Base-by-base conservation (phyloP, 2,113 vertebrate genomes). In the Pardalotus punctatus region DNA sequence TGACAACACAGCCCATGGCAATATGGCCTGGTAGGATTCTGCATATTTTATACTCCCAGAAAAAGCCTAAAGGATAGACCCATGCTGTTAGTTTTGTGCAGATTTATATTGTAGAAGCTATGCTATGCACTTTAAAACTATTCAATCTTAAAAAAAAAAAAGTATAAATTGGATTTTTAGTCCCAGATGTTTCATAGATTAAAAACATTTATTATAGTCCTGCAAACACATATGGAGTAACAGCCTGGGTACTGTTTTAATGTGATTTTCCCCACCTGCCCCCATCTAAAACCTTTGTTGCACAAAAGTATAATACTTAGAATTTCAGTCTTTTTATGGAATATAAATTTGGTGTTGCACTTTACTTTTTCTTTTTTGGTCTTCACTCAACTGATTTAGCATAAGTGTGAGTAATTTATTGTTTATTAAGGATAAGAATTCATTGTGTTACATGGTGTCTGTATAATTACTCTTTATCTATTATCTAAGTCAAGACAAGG, bases 21-120 rank as follows among this genome's bases (percentile, higher is more conserved):
- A 98, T 95, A 97, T 98, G 90, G 98, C 99, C 97, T 99, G 99
- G 99, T 99, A 99, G 96, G 99, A 97, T 91, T 97, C 97, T 96
- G 94, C 96, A 97, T 97, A 97, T 98, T 97, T 97, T 96, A 95
- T 95, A 77, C 43, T 71, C 28, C 23, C 65, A 87, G 82, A 81
- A 86, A 86, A 74, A 94, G 69, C 80, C 79, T 92, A 45, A 86
- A 91, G 93, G 83, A 73, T 85, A 93, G 90, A 93, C 78, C 57
- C 61, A 35, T 74, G 51, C 71, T 93, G 38, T 92, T 92, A 74
- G 67, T 87, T 88, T 92, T 87, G 71, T 85, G 70, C 53, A 81
- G 81, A 38, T 93, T 91, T 95, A 51, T 95, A 61, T 43, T 88
- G 50, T 35, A 86, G 88, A 90, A 92, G 51, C 69, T 73, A 29